phyloP scores from a whole-genome alignment of 1,140 invertebrate genomes.

The Scaptomyza hsui region DNA sequence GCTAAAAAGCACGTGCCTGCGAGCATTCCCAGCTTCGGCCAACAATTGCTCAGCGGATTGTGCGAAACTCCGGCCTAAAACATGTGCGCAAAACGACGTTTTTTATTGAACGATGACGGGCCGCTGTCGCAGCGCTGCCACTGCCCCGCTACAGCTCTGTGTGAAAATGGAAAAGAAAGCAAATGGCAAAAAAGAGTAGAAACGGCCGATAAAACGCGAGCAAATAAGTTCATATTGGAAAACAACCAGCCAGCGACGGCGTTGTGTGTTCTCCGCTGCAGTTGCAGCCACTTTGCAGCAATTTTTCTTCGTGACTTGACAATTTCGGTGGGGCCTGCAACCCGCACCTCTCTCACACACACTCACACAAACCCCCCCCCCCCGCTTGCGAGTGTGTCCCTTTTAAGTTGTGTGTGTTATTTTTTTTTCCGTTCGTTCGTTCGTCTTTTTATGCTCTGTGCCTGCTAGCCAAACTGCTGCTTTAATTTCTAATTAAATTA shows the following conservation, averaged over 20 bases:
- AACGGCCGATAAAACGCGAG: slow-evolving; percentile 60
- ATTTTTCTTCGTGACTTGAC: slow-evolving; percentile 75
- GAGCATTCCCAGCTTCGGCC: slow-evolving; percentile 11
- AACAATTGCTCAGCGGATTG: slow-evolving; percentile 28
- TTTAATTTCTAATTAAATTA: slow-evolving; percentile 80
- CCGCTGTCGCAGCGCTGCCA: slow-evolving; percentile 40
- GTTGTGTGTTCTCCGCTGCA: slow-evolving; percentile 4
- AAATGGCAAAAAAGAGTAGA: slow-evolving; percentile 54
- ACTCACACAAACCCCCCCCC: not conserved
- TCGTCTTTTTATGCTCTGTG: slow-evolving; percentile 30
- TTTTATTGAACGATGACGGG: slow-evolving; percentile 57
- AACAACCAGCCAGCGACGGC: not conserved
- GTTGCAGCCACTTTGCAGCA: slow-evolving; percentile 42
- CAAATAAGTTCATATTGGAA: slow-evolving; percentile 44
- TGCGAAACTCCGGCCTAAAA: slow-evolving; percentile 32
- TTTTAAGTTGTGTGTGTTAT: slow-evolving; percentile 43
- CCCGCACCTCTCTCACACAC: slow-evolving; percentile 21
- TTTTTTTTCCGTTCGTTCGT: slow-evolving; percentile 45
- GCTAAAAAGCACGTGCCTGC: slow-evolving; percentile 22
- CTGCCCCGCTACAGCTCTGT: slow-evolving; percentile 36
- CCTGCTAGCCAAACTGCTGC: slow-evolving; percentile 51
- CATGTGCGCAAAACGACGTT: slow-evolving; percentile 38
- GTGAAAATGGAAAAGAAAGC: slow-evolving; percentile 70
- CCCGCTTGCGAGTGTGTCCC: slow-evolving; percentile 47
- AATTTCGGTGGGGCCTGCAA: slow-evolving; percentile 54